phyloP scores from a whole-genome alignment of 2,888 invertebrate genomes.

The Leucoma salicis region DNA sequence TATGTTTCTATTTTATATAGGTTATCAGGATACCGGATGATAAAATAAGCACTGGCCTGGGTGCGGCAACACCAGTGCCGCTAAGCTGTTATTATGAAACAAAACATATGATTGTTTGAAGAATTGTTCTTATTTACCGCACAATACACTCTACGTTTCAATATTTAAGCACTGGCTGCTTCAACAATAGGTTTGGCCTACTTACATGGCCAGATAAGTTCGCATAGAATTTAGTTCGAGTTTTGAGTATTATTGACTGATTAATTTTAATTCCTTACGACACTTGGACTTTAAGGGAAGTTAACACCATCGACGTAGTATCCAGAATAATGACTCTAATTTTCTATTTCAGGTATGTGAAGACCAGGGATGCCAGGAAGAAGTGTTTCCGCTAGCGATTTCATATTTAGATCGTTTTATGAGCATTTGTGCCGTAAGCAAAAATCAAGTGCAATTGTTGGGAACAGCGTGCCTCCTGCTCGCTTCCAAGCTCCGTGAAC shows the following conservation, averaged over 20 bases:
- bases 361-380: slow-evolving; percentile 95
- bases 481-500: slow-evolving; percentile 96
- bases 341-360: slow-evolving; percentile 91
- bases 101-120: slow-evolving; percentile 5
- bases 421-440: slow-evolving; percentile 90
- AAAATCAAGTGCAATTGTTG: slow-evolving; percentile 94
- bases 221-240: too few species aligned
- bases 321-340: slow-evolving; percentile 20
- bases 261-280: too few species aligned
- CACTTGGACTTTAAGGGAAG: too few species aligned
- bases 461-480: slow-evolving; percentile 96
- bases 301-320: too few species aligned
- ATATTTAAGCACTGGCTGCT: too few species aligned
- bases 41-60: slow-evolving; percentile 53
- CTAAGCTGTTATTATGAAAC: slow-evolving; percentile 37
- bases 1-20: slow-evolving; percentile 71
- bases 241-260: too few species aligned
- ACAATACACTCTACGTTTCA: too few species aligned
- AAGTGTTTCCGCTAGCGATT: slow-evolving; percentile 95
- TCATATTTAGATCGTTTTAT: slow-evolving; percentile 97
- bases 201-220: too few species aligned
- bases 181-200: too few species aligned
- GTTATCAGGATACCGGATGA: slow-evolving; percentile 78
- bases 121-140: too few species aligned
- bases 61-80: slow-evolving; percentile 42